These are phyloP conservation scores for Bucco capensis DNA, from an alignment of 2,113 vertebrate genomes.

Conservation along the genomic window DNA sequence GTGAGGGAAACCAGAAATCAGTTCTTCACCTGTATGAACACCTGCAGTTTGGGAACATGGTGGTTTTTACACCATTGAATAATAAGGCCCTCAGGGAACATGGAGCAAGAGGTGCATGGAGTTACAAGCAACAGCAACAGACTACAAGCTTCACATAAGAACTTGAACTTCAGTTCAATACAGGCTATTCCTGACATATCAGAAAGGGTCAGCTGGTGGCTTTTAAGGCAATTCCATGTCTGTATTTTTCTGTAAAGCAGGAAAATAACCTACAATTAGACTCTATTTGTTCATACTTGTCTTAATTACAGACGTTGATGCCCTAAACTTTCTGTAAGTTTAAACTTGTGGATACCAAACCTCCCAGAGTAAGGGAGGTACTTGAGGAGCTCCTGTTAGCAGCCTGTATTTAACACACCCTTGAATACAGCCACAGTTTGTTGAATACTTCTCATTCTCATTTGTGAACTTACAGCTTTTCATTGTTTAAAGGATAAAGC, in stretches of 20 bases:
- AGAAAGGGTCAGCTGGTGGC: neutral
- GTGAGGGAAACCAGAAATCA: neutral
- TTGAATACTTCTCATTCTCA: neutral
- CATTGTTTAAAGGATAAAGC: neutral
- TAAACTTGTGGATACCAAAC: neutral
- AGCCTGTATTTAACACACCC: neutral
- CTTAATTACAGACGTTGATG: neutral
- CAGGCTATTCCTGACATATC: neutral
- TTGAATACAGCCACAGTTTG: neutral
- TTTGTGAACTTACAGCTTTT: neutral
- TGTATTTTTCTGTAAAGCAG: neutral
- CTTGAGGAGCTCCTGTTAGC: neutral
- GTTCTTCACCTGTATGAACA: neutral
- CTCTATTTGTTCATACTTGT: neutral
- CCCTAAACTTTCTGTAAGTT: neutral
- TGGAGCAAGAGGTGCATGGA: rapidly evolving
- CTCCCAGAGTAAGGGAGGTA: neutral
- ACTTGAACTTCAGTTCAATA: neutral
- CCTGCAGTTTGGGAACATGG: neutral
- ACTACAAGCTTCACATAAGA: neutral
- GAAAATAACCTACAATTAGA: neutral
- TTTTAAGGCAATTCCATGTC: neutral
- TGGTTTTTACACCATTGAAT: neutral
- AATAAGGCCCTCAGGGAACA: neutral
- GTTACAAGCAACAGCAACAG: neutral